Evolutionary conservation across 2,888 invertebrate genomes (phyloP).

Genomic region (Gerris lacustris): DNA sequence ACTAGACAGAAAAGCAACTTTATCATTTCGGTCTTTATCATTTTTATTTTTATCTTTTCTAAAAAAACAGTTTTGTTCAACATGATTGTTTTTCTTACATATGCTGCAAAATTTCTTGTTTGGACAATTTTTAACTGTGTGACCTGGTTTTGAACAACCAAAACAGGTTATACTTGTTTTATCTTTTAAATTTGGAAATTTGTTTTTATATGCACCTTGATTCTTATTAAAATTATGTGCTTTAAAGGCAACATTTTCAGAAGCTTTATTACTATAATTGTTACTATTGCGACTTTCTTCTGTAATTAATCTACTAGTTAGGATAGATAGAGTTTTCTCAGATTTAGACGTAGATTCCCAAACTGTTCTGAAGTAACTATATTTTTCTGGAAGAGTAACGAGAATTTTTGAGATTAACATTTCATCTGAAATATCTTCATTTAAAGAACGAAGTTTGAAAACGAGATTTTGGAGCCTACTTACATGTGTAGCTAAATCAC

Average conservation of each 20-base stretch:
- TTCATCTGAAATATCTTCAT: not conserved
- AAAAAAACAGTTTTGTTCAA: not conserved
- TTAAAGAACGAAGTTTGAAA: not conserved
- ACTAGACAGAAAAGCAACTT: accelerated
- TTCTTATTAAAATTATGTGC: not conserved
- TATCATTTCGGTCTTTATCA: not conserved
- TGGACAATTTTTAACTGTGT: not conserved
- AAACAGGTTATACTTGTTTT: not conserved
- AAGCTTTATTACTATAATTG: not conserved
- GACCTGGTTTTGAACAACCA: not conserved
- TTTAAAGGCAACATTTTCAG: not conserved
- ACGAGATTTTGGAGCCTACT: not conserved
- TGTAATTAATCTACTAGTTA: not conserved
- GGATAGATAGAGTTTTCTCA: not conserved
- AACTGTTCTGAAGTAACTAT: not conserved
- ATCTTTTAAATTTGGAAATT: too few relatives aligned
- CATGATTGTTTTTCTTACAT: not conserved
- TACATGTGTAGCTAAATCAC: not conserved
- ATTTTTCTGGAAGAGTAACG: not conserved
- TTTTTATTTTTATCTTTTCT: not conserved
- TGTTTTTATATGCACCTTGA: not conserved
- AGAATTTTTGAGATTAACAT: not conserved
- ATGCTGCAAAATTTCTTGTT: not conserved
- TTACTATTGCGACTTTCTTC: not conserved
- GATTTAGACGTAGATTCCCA: not conserved